These are phyloP conservation scores for Jacana jacana DNA, from an alignment of 2,113 vertebrate species.

Conservation along the genomic window DNA sequence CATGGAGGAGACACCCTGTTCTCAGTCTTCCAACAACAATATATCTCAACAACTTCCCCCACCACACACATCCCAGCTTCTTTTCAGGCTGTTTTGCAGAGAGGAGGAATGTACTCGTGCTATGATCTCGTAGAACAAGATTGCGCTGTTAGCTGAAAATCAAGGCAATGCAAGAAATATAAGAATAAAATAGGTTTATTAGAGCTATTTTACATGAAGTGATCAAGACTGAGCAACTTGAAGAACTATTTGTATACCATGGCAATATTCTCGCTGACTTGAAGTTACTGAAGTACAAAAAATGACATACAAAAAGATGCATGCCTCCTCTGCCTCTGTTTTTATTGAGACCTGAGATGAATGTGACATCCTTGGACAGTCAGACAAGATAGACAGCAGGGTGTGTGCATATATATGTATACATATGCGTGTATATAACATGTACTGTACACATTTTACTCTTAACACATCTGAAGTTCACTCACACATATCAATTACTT, in stretches of 20 bases:
- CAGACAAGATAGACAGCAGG: constrained; percentile 29
- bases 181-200: constrained; percentile 79
- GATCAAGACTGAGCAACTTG: constrained; percentile 23
- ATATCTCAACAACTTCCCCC: not conserved
- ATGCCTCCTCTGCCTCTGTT: constrained; percentile 42
- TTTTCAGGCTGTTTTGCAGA: not conserved
- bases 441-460: constrained; percentile 39
- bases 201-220: constrained; percentile 59
- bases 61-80: not conserved
- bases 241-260: constrained; percentile 36
- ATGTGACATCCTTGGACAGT: constrained; percentile 31
- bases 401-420: not conserved
- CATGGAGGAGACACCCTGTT: not conserved
- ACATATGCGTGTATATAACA: constrained; percentile 33
- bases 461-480: constrained; percentile 48
- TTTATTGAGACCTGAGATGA: constrained; percentile 34
- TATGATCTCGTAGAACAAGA: not conserved
- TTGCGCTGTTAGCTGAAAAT: not conserved
- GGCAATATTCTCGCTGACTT: not conserved
- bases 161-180: constrained; percentile 22
- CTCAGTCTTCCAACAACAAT: not conserved
- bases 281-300: constrained; percentile 60
- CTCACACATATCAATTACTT: constrained; percentile 48
- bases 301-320: constrained; percentile 43
- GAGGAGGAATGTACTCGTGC: not conserved